These are phyloP conservation scores for Eulemur mongoz DNA, from an alignment of 2,797 vertebrate genomes.

Conservation along the genomic window DNA sequence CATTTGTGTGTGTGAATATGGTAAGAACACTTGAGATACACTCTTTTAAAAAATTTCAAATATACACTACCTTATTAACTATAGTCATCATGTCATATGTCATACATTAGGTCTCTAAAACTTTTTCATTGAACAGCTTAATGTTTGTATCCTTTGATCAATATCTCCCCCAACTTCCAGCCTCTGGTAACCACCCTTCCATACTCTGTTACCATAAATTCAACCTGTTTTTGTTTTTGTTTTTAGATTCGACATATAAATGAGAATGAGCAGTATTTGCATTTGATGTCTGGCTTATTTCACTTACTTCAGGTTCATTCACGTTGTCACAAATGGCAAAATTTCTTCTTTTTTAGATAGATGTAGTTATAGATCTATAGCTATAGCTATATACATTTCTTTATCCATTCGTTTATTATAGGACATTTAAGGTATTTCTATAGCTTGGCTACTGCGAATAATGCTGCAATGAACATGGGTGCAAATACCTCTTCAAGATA, in stretches of 20 bases:
- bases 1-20: neutral
- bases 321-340: neutral
- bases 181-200: neutral
- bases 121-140: neutral
- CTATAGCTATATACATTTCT: neutral
- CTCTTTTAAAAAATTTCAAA: neutral
- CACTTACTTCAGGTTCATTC: neutral
- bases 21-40: neutral
- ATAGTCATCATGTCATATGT: neutral
- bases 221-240: neutral
- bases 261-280: too few relatives aligned
- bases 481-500: neutral
- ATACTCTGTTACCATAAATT: neutral
- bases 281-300: neutral
- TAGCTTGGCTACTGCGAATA: neutral
- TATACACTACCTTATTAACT: neutral
- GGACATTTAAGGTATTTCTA: neutral
- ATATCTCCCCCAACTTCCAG: too few relatives aligned
- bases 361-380: neutral
- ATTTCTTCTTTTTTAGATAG: neutral
- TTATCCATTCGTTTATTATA: neutral
- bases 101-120: neutral
- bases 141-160: neutral
- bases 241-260: neutral
- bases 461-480: neutral